These are phyloP conservation scores for Cheilosia scutellata DNA, from an alignment of 2,888 invertebrate species.

Conservation along the genomic window DNA sequence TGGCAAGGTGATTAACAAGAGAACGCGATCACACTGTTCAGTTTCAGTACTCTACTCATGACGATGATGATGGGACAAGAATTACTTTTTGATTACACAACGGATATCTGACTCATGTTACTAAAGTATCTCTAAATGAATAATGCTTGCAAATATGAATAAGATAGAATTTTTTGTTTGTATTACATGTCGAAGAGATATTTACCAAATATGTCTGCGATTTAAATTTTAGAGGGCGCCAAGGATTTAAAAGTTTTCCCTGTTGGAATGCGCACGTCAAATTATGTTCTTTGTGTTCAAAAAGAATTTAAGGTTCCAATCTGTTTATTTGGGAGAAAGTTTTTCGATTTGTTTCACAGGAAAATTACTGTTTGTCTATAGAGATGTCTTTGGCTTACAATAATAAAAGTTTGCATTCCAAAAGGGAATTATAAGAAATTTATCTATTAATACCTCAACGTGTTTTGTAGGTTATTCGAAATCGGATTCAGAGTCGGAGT, in stretches of 20 bases:
- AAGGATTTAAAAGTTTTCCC: neutral
- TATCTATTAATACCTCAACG: neutral
- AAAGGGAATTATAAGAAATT: neutral
- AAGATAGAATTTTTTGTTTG: neutral
- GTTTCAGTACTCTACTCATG: no score
- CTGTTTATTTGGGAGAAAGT: neutral
- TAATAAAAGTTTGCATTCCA: neutral
- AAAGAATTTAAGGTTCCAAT: neutral
- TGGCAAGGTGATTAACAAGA: neutral
- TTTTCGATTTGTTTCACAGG: neutral
- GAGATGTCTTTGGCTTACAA: neutral
- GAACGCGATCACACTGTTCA: neutral
- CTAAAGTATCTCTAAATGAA: neutral
- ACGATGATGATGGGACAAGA: neutral
- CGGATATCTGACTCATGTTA: neutral
- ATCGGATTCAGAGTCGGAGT: neutral
- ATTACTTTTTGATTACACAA: conserved; percentile 3
- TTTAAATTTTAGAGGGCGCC: neutral
- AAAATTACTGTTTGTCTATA: neutral
- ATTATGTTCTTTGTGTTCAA: neutral
- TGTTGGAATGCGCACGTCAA: no score
- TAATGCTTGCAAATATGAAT: neutral
- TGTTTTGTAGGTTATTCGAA: neutral
- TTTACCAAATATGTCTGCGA: neutral
- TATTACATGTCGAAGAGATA: neutral